These are phyloP conservation scores for Chrysocyon brachyurus DNA, from an alignment of 2,797 vertebrate species.

Conservation along the genomic window DNA sequence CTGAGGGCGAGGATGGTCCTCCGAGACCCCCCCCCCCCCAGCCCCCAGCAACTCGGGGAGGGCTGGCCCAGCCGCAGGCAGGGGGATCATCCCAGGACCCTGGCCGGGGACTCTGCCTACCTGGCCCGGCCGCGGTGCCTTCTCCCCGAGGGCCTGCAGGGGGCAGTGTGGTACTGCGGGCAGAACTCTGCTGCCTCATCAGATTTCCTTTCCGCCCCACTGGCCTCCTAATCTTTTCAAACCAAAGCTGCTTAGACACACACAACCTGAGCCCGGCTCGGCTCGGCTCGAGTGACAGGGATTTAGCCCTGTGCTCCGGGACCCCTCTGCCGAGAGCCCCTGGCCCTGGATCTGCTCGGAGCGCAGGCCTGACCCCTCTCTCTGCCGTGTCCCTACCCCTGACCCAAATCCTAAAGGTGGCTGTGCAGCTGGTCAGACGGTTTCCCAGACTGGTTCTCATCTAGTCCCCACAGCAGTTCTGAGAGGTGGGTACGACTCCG, in stretches of 20 bases:
- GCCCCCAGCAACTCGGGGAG: background rate
- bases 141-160: conserved; percentile 65
- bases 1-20: background rate
- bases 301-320: conserved; percentile 56
- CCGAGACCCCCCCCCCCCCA: too few relatives aligned
- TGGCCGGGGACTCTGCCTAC: too few relatives aligned
- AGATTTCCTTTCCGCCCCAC: background rate
- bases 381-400: background rate
- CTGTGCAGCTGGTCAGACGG: background rate
- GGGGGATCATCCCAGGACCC: background rate
- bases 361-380: background rate
- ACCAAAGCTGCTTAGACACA: conserved; percentile 69
- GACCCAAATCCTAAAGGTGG: background rate
- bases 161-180: conserved; percentile 76
- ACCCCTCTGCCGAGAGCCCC: conserved; percentile 5
- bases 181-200: conserved; percentile 13
- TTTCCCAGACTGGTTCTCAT: background rate
- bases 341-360: background rate
- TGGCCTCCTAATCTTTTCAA: conserved; percentile 58
- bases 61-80: background rate
- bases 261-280: background rate
- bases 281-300: conserved; percentile 25
- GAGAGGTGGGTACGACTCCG: background rate
- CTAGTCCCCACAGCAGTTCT: background rate
- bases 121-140: background rate